Evolutionary conservation across 2,888 invertebrate species (phyloP), one percentile per base, ranked within the genome.

Genomic region (Pristionchus japonicus): DNA sequence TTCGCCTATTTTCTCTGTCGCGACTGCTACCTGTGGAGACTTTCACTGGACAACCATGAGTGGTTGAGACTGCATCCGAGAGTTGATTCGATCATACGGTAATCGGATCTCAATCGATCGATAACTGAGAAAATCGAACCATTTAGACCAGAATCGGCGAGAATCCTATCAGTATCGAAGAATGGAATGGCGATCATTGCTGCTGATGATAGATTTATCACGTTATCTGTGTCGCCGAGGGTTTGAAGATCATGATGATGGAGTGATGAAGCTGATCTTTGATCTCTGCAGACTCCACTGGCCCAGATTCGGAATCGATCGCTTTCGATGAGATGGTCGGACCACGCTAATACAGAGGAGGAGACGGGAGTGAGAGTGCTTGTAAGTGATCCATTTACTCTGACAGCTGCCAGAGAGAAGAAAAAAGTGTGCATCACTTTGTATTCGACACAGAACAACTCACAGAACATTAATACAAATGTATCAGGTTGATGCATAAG

Each of bases 231-330:
- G 17, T 20, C 64, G 2, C 86, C 86, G 23, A 64, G 67, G 47
- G 86, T 86, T 15, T 20, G 57, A 49, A 0, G 2, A 47, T 49
- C n/a, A n/a, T n/a, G n/a, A n/a, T 31, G 27, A 2, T 47, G 49
- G 49, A 20, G 9, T 27, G 52, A 47, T 7, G 9, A 17, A 23
- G 3, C 6, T 49, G 52, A 47, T 82, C 49, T 82, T 52, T 82
- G 74, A 74, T 40, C 74, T 74, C 13, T 74, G n/a, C n/a, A 82
- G 82, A 82, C 82, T 49, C 82, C 82, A 15, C 40, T 82, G 31
- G 82, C 82, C 1, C 82, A 82, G 40, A 52, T 82, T 27, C 27
- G 82, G 0, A 49, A 82, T 82, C 82, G 82, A 82, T 49, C 77
- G n/a, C 40, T 47, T 6, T 77, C 82, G 3, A 82, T 31, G 3